Evolutionary conservation across 2,888 invertebrate genomes (phyloP), one percentile per base, ranked within the genome.

Genomic region (Chymomyza caudatula): DNA sequence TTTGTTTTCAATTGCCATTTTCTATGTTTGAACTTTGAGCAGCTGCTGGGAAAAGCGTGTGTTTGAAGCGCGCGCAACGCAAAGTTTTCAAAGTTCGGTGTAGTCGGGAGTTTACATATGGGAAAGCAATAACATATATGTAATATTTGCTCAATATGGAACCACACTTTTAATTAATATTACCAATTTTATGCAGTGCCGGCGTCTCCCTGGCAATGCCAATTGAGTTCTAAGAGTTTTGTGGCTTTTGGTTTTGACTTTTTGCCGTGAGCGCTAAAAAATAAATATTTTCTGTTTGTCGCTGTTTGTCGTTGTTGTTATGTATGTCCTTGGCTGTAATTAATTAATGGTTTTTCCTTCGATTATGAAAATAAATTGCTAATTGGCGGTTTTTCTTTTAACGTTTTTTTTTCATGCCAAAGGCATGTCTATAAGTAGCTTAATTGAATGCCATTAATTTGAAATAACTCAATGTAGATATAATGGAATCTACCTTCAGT

Each of bases 141-240:
- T 37, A 11, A 55, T 61, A 61, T 55, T 61, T 61, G 55, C n/a
- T 19, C 22, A 61, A 55, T 47, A 47, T 55, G 51, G 3, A 19
- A 13, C 29, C 20, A 22, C 2, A 1, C 8, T 51, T 20, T 51
- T 61, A 61, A 61, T 61, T 55, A 61, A 61, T 61, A 51, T 51
- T 22, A 2, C 11, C 25, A 25, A 25, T 25, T 25, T 23, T 25
- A 25, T 25, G 6, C 25, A 25, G 4, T 25, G 25, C 25, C 4
- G 4, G 25, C 3, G 5, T 6, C 47, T 47, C 15, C 47, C 17
- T 17, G 8, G 19, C 5, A 8, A 17, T 47, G 47, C 2, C 47
- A 17, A 3, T 47, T 2, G 17, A 47, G 5, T 13, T 11, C n/a
- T 44, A 20, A n/a, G 15, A 23, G 23, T 37, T 17, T 57, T 57